Evolutionary conservation across 2,113 vertebrate genomes (phyloP).

Genomic region (Heterocephalus glaber): DNA sequence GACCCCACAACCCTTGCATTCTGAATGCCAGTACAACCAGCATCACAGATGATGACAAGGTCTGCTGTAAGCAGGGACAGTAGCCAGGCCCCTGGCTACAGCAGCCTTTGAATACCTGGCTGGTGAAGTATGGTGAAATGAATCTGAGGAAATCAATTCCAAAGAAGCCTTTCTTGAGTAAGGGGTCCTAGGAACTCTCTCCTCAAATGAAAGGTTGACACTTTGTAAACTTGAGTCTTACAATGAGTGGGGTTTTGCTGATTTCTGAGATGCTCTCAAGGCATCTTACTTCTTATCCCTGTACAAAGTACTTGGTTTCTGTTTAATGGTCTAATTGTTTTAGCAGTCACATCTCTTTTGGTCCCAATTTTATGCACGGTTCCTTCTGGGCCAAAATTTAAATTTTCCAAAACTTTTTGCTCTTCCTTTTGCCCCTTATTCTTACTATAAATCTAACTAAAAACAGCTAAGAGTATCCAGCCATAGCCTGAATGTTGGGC

Average conservation of each 20-base stretch:
- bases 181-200: neutral
- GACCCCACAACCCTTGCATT: neutral
- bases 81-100: neutral
- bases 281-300: neutral
- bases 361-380: neutral
- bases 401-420: neutral
- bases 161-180: neutral
- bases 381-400: neutral
- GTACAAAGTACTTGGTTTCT: neutral
- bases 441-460: neutral
- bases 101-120: neutral
- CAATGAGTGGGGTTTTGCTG: neutral
- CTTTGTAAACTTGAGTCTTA: neutral
- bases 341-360: neutral
- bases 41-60: neutral
- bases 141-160: neutral
- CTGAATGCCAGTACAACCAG: neutral
- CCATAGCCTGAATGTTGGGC: neutral
- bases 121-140: neutral
- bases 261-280: neutral
- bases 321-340: neutral
- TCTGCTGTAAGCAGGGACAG: neutral
- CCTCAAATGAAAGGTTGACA: neutral
- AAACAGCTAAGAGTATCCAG: neutral
- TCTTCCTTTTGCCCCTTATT: neutral